These are phyloP conservation scores for Scleropages formosus DNA, from an alignment of 2,797 vertebrate genomes.

Conservation along the genomic window DNA sequence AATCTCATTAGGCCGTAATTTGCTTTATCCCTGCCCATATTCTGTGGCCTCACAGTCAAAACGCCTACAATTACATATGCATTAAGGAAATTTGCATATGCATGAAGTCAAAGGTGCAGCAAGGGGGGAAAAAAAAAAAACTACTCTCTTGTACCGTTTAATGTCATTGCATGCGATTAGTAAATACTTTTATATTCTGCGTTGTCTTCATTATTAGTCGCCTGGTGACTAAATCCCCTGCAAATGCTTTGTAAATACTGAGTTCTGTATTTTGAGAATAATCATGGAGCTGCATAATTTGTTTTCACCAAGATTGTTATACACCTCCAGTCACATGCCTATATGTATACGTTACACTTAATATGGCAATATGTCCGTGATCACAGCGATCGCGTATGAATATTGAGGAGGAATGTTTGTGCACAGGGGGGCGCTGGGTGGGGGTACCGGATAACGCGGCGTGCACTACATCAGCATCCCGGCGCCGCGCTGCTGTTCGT, in stretches of 20 bases:
- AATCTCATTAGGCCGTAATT: slow-evolving; percentile 18
- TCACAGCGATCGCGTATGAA: too few relatives aligned
- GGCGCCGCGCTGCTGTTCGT: slow-evolving; percentile 34
- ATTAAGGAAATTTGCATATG: slow-evolving; percentile 20
- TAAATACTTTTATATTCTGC: not conserved
- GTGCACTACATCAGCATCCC: not conserved
- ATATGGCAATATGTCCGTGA: too few relatives aligned
- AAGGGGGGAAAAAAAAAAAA: not conserved
- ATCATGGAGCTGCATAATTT: not conserved
- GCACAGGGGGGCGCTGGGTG: not conserved
- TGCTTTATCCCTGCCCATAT: slow-evolving; percentile 23
- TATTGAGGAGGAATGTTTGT: too few relatives aligned
- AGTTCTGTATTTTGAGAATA: not conserved
- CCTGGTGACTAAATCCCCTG: not conserved
- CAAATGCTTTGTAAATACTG: not conserved
- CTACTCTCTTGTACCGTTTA: not conserved
- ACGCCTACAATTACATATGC: not conserved
- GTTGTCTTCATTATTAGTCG: not conserved
- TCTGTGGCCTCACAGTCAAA: slow-evolving; percentile 22
- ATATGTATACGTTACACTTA: too few relatives aligned
- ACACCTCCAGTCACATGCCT: too few relatives aligned
- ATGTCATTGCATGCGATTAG: not conserved
- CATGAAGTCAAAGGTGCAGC: not conserved
- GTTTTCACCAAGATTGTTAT: not conserved
- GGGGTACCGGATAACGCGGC: not conserved